Evolutionary conservation across 2,113 vertebrate species (phyloP).

Genomic region (Choloepus hoffmanni): DNA sequence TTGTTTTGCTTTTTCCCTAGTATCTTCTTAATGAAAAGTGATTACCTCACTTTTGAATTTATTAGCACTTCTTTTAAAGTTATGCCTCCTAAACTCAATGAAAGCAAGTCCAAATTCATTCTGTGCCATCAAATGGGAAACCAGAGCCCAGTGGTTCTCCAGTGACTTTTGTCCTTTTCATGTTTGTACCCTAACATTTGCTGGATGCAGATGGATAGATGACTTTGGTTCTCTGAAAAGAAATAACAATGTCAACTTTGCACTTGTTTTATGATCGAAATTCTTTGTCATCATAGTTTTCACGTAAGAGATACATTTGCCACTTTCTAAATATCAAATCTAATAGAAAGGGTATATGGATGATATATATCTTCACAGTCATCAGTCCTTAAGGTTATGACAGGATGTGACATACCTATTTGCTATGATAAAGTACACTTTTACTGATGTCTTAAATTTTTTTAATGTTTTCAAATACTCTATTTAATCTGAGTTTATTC

Average conservation of each 20-base stretch:
- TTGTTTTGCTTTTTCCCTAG: no score
- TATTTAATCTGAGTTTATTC: not conserved
- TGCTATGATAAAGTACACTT: constrained; percentile 72
- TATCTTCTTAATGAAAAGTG: no score
- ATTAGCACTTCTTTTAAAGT: fast-evolving
- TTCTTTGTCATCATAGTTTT: constrained; percentile 73
- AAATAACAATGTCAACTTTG: constrained; percentile 71
- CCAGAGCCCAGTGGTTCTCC: no score
- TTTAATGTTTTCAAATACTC: constrained; percentile 3
- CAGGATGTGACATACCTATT: constrained; percentile 70
- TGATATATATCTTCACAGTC: constrained; percentile 63
- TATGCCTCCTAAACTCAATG: not conserved
- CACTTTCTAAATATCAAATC: constrained; percentile 70
- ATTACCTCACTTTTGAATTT: not conserved
- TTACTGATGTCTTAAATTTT: constrained; percentile 26
- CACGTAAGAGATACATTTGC: constrained; percentile 62
- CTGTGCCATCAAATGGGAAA: no score
- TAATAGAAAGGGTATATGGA: constrained; percentile 63
- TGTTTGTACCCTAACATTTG: not conserved
- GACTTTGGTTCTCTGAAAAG: not conserved
- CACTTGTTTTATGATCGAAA: constrained; percentile 75
- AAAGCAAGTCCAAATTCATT: no score
- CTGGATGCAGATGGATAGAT: constrained; percentile 16
- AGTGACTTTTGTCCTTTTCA: no score
- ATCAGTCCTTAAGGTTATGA: constrained; percentile 66